Base-by-base conservation (phyloP, 2,888 invertebrate species). In the Heliconius ismenius region DNA sequence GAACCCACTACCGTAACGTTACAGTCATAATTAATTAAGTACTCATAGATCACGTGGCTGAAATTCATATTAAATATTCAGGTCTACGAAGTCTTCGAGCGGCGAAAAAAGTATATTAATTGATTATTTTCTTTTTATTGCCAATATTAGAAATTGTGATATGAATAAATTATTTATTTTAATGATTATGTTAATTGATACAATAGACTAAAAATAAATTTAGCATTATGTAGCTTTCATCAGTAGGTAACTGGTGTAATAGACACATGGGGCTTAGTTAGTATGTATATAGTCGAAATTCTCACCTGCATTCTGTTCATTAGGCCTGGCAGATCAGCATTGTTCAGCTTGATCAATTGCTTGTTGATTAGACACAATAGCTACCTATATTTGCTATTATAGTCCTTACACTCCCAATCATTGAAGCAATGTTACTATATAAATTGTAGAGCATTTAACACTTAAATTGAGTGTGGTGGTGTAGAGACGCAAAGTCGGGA, bases 221-320 rank as follows among this genome's bases (percentile, higher is more conserved):
- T 3, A 21, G 28, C 7, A n/a, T 65, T 74, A 75, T 74, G 62
- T 72, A 75, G 84, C 83, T 84, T 74, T 77, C n/a, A 58, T 39
- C 86, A 88, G 86, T 87, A 89, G 26, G 15, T 74, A 68, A 32
- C 85, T 88, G 87, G 88, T 87, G 87, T 87, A 86, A 89, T 88
- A 58, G 43, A 49, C n/a, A 49, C 70, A 70, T 43, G 36, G 7
- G 36, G 18, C 24, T 49, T 49, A 62, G 49, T 43, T 75, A 54
- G 49, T 63, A 69, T 49, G 49, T 70, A 69, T 49, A 69, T 75
- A 70, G 39, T 75, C 36, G 36, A 63, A 70, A 75, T 70, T 69
- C 75, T 62, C 75, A 21, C 62, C 39, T 63, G 69, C 75, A 75
- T 75, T 75, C 75, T 70, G 24, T 63, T 63, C 75, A 75, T 70